These are phyloP conservation scores for Peucedramus taeniatus DNA, from an alignment of 2,113 vertebrate species.

Conservation along the genomic window DNA sequence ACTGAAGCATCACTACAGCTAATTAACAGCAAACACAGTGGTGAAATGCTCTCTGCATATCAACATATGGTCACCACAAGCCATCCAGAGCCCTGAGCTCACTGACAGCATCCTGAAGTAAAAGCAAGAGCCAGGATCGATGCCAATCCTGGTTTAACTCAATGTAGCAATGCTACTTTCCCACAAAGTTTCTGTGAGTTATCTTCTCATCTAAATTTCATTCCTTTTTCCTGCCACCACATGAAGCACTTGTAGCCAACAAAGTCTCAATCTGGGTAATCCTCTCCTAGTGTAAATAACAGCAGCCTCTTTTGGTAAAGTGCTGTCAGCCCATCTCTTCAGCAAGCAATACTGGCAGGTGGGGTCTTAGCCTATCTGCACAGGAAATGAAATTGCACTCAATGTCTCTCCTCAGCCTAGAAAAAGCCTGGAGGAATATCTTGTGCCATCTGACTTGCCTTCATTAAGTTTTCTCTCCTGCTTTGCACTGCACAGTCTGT, in stretches of 20 bases:
- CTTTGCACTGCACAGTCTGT: background rate
- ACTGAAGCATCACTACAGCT: background rate
- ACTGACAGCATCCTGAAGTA: rapidly evolving
- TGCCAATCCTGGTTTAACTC: background rate
- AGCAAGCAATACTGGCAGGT: background rate
- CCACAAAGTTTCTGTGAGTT: background rate
- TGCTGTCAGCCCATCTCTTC: background rate
- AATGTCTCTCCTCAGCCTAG: background rate
- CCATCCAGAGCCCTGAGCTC: background rate
- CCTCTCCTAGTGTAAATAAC: background rate
- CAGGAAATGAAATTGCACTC: background rate
- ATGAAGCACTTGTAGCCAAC: background rate
- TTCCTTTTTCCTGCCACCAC: background rate
- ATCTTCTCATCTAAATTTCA: background rate
- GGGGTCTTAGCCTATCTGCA: background rate
- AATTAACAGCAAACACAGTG: background rate
- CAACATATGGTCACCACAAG: background rate
- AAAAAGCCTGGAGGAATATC: background rate
- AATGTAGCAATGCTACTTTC: background rate
- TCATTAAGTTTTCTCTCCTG: background rate
- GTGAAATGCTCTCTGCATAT: background rate
- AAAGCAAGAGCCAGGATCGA: background rate
- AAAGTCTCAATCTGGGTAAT: background rate
- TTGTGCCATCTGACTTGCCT: background rate
- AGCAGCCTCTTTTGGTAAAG: background rate